Conservation (phyloP, 2,113 vertebrate species). For the Malurus cyaneus region DNA sequence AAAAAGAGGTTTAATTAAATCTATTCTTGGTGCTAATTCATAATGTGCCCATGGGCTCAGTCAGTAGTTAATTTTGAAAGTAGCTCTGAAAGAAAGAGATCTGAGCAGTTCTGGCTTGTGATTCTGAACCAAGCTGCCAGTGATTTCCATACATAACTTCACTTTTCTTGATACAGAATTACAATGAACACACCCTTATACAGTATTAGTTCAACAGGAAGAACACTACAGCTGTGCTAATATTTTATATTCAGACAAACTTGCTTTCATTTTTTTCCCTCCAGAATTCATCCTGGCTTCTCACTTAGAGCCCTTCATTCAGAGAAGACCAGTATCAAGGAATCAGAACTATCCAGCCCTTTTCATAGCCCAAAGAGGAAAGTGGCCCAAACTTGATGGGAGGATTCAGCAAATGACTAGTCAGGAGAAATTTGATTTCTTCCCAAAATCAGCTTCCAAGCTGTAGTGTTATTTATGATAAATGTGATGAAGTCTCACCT, state of each 20-base stretch:
- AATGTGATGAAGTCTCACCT: slow-evolving; percentile 76
- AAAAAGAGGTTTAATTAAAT: slow-evolving; percentile 9
- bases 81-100: neutral
- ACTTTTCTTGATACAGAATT: neutral
- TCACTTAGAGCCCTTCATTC: neutral
- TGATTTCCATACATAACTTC: neutral
- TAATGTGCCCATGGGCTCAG: neutral
- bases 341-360: neutral
- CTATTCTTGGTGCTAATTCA: neutral
- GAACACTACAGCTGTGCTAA: neutral
- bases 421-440: neutral
- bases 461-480: neutral
- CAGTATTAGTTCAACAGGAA: neutral
- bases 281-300: neutral
- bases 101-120: neutral
- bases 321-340: neutral
- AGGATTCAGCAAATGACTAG: neutral
- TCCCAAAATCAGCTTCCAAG: neutral
- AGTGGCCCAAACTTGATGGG: neutral
- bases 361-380: neutral
- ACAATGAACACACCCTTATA: neutral
- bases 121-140: neutral
- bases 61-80: neutral
- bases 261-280: neutral
- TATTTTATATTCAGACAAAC: neutral